phyloP scores from a whole-genome alignment of 2,797 vertebrate species.

The Liasis olivaceus region DNA sequence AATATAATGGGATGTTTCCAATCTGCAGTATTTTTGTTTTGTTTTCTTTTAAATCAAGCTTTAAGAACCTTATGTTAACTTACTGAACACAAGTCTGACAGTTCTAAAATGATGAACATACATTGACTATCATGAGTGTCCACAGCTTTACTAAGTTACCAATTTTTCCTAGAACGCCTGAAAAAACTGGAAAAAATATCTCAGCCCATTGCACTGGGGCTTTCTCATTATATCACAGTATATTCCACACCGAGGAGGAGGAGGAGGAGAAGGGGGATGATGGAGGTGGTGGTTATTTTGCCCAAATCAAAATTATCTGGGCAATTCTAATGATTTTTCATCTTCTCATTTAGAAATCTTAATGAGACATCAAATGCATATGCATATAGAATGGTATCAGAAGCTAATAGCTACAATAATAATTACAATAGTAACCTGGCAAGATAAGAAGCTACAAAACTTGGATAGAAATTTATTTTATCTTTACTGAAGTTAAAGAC shows the following conservation, averaged over 20 bases:
- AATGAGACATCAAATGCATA: neutral
- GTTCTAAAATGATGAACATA: neutral
- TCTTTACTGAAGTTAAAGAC: neutral
- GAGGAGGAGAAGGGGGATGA: no score
- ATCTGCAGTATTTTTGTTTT: neutral
- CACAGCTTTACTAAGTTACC: neutral
- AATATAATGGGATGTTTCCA: neutral
- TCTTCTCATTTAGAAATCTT: neutral
- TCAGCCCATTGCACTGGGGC: neutral
- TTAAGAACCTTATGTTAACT: neutral
- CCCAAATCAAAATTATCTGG: neutral
- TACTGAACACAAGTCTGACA: neutral
- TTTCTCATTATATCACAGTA: no score
- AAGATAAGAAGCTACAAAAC: neutral
- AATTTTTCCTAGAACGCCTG: neutral
- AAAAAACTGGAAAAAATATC: neutral
- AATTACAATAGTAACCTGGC: neutral
- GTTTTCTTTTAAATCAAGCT: neutral
- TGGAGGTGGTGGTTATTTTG: neutral
- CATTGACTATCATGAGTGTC: neutral
- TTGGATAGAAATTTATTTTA: neutral
- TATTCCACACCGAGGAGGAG: no score
- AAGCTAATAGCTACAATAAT: neutral
- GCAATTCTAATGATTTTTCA: neutral
- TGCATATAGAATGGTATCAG: neutral